These are phyloP conservation scores for Brotula barbata DNA, from an alignment of 2,797 vertebrate species.

Conservation along the genomic window DNA sequence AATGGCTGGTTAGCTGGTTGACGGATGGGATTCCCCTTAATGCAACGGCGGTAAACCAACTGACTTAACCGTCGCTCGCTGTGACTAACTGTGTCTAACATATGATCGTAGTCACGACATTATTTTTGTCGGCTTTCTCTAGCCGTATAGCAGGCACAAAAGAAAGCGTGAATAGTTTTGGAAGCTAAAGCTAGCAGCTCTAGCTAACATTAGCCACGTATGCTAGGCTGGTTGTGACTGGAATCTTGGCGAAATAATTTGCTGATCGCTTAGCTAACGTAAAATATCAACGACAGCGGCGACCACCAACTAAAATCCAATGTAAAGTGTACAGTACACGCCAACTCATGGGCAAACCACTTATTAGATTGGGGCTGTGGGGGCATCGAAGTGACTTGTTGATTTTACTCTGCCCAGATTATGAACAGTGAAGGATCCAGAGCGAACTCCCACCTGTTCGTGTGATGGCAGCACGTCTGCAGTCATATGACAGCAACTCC, in stretches of 20 bases:
- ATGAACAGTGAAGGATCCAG: constrained; percentile 82
- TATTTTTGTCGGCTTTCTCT: neutral
- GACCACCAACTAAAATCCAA: too few relatives aligned
- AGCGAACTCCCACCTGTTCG: constrained; percentile 75
- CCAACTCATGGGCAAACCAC: neutral
- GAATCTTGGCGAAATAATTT: constrained; percentile 8
- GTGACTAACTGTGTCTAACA: neutral
- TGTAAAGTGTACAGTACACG: neutral
- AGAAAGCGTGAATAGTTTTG: neutral
- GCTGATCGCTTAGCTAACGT: neutral
- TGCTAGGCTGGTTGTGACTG: constrained; percentile 42
- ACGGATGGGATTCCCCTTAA: constrained; percentile 44
- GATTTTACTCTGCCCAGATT: constrained; percentile 76
- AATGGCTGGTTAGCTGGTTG: constrained; percentile 56
- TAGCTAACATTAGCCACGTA: constrained; percentile 53
- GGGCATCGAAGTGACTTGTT: constrained; percentile 50
- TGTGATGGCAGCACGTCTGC: constrained; percentile 92
- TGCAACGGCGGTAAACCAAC: constrained; percentile 44
- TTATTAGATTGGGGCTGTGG: constrained; percentile 1
- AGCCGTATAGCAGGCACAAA: neutral
- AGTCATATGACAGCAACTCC: constrained; percentile 95
- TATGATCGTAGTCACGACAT: neutral
- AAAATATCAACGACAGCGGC: neutral
- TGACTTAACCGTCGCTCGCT: constrained; percentile 38
- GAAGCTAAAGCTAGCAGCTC: constrained; percentile 26